These are phyloP conservation scores for Acrobasis suavella DNA, from an alignment of 2,888 invertebrate genomes.

Conservation along the genomic window DNA sequence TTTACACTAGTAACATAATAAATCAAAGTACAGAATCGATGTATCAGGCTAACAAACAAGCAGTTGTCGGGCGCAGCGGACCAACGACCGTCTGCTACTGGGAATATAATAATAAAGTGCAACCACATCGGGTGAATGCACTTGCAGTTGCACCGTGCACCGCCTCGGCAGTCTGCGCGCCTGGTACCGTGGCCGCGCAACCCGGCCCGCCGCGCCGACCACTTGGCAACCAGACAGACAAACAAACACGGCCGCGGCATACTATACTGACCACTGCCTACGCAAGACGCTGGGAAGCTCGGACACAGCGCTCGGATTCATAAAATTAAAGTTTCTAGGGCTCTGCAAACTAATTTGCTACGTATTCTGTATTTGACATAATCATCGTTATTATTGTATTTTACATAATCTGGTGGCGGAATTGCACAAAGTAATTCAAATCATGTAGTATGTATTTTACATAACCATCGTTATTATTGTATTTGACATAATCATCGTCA, in stretches of 20 bases:
- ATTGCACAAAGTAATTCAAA: too few species aligned
- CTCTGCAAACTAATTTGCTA: not conserved
- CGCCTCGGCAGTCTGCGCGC: constrained; percentile 54
- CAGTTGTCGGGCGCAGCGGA: not conserved
- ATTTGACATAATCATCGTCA: too few species aligned
- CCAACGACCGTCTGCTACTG: constrained; percentile 4
- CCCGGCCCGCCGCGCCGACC: constrained; percentile 63
- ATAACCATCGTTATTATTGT: too few species aligned
- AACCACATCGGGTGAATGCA: constrained; percentile 45
- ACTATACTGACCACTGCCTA: constrained; percentile 47
- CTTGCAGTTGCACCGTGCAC: constrained; percentile 38
- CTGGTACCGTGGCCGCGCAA: constrained; percentile 68
- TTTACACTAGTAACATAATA: not conserved
- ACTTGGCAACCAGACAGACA: constrained; percentile 73
- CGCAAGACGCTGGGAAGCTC: constrained; percentile 5
- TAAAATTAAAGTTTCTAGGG: not conserved
- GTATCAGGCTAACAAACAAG: not conserved
- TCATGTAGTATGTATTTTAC: too few species aligned
- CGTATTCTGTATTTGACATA: not conserved
- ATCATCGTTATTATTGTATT: too few species aligned
- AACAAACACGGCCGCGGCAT: constrained; percentile 49
- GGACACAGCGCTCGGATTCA: constrained; percentile 1
- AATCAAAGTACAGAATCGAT: not conserved
- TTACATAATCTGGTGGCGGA: too few species aligned
- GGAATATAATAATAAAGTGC: constrained; percentile 29